Conservation (phyloP, 2,797 vertebrate species). For the Dromococcyx pavoninus region DNA sequence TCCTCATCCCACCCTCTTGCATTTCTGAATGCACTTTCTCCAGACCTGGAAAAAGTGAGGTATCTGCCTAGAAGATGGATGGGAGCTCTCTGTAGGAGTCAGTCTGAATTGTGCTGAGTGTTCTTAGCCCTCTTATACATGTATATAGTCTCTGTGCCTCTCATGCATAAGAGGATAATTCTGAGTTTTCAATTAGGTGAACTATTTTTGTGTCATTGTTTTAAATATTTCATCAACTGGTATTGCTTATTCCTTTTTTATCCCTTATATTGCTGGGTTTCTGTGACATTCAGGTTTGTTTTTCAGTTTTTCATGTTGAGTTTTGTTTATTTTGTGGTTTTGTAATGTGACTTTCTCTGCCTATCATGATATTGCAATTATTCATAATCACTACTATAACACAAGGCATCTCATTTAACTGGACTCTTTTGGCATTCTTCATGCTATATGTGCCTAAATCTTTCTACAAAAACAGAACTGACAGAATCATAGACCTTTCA, state of each 20-base stretch:
- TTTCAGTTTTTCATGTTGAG: neutral
- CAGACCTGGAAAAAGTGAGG: neutral
- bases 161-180: neutral
- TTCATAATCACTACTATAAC: neutral
- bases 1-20: neutral
- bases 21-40: neutral
- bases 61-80: neutral
- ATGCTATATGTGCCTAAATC: neutral
- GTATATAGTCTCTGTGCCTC: neutral
- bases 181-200: neutral
- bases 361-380: neutral
- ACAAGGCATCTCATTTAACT: neutral
- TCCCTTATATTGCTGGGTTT: neutral
- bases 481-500: neutral
- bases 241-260: neutral
- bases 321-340: neutral
- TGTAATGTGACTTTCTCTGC: neutral
- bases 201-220: neutral
- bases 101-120: neutral
- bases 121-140: neutral
- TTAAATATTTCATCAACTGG: slow-evolving; percentile 1
- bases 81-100: neutral
- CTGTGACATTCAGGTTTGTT: neutral
- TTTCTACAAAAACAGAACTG: neutral
- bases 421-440: neutral